phyloP scores from a whole-genome alignment of 2,888 invertebrate species.

The Dascillus cervinus region DNA sequence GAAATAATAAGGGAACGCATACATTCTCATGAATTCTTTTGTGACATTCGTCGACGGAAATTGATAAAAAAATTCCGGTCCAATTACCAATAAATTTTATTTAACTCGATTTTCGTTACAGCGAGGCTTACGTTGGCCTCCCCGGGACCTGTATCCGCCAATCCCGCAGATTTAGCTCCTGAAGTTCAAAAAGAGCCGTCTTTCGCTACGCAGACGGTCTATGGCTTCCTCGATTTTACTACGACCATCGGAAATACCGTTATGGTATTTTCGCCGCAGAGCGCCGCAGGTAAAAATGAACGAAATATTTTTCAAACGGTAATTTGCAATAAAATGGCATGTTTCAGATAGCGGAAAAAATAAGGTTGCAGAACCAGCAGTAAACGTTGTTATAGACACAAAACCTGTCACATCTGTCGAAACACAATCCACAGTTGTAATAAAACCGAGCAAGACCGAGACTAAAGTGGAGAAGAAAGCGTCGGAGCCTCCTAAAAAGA shows the following conservation, averaged over 20 bases:
- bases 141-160: slow-evolving; percentile 36
- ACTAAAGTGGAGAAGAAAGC: slow-evolving; percentile 42
- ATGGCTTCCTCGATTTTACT: slow-evolving; percentile 89
- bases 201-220: slow-evolving; percentile 81
- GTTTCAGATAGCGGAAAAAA: slow-evolving; percentile 19
- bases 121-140: slow-evolving; percentile 22
- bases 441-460: slow-evolving; percentile 43
- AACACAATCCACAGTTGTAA: slow-evolving; percentile 28
- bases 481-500: slow-evolving; percentile 38
- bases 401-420: slow-evolving; percentile 23
- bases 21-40: not conserved
- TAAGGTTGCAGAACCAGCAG: slow-evolving; percentile 23
- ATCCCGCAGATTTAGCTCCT: slow-evolving; percentile 20
- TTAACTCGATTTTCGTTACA: slow-evolving; percentile 21
- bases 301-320: too few relatives aligned
- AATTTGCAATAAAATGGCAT: too few relatives aligned
- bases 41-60: too few relatives aligned
- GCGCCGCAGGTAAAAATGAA: slow-evolving; percentile 69
- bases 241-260: slow-evolving; percentile 91
- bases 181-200: slow-evolving; percentile 4
- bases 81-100: slow-evolving; percentile 13
- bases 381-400: slow-evolving; percentile 35
- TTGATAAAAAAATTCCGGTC: slow-evolving; percentile 9
- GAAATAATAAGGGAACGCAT: not conserved
- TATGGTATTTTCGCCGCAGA: slow-evolving; percentile 90